Evolutionary conservation across 2,113 vertebrate genomes (phyloP).

Genomic region (Campylorhamphus procurvoides): DNA sequence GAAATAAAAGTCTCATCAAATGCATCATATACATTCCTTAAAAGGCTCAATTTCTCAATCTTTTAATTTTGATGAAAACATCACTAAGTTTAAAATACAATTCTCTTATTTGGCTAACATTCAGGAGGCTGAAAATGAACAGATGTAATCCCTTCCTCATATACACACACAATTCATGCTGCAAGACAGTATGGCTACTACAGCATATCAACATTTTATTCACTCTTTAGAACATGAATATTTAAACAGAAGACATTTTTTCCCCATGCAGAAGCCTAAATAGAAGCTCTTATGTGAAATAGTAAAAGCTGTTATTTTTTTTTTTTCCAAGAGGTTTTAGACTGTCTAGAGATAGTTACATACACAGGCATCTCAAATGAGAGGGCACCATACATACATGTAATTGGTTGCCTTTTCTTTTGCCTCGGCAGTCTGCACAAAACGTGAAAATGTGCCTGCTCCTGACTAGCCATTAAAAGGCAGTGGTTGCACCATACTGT

Average conservation of each 20-base stretch:
- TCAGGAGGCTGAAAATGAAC: neutral
- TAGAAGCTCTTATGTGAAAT: conserved; percentile 71
- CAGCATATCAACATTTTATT: conserved; percentile 58
- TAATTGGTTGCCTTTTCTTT: conserved; percentile 88
- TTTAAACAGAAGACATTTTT: conserved; percentile 68
- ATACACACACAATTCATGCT: neutral
- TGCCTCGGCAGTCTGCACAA: conserved; percentile 77
- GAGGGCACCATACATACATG: conserved; percentile 82
- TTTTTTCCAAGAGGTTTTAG: conserved; percentile 62
- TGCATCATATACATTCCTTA: neutral
- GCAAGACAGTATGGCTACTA: conserved; percentile 4
- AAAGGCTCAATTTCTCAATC: neutral
- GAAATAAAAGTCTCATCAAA: neutral
- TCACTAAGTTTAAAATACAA: conserved; percentile 1
- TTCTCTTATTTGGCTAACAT: neutral
- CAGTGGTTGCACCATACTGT: conserved; percentile 86
- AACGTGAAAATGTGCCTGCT: conserved; percentile 81
- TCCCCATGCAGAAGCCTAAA: conserved; percentile 58
- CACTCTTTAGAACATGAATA: conserved; percentile 67
- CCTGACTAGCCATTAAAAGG: conserved; percentile 86
- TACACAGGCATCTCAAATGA: conserved; percentile 76
- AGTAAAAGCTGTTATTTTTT: conserved; percentile 68
- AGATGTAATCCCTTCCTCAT: neutral
- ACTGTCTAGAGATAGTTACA: conserved; percentile 76
- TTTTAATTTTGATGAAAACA: neutral